Base-by-base conservation (phyloP, 1,140 invertebrate genomes). In the Drosophila pectinifera region DNA sequence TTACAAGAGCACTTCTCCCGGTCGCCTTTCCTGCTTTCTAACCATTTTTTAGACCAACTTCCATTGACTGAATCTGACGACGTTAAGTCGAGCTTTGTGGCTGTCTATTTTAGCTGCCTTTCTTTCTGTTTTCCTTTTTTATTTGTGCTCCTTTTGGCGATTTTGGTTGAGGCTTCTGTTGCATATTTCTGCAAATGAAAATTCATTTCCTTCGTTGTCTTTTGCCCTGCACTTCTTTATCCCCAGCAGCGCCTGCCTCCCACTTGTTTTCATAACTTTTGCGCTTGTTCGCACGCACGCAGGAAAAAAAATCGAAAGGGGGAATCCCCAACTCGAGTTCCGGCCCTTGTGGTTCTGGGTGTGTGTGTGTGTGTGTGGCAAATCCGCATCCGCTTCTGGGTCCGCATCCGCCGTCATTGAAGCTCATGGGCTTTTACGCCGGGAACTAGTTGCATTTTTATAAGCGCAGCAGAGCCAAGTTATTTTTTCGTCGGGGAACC, bases 391-490 rank as follows among this genome's bases (percentile, higher is more conserved):
- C 57, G 55, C 63, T 65, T 46, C 26, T 57, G 56, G 28, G 74
- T 63, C 54, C 72, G 10, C 73, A 76, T 65, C 59, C 59, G 34
- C 59, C 64, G 74, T 46, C 70, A 62, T 53, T 51, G 61, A 59
- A 36, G 46, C 58, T 61, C 75, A 48, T 61, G 69, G 69, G 62
- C 48, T 81, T 78, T 78, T 78, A 79, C 51, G 80, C 63, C 54
- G 63, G 68, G 72, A 83, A 86, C 83, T 83, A 86, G 83, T 86
- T 86, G 83, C 83, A 86, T 86, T 86, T 86, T 86, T 86, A 86
- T 81, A 85, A 80, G 72, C 76, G 81, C 73, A 73, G 62, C 42
- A 46, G 43, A 64, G 64, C 65, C 70, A 18, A 36, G 42, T 63
- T 73, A 61, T 70, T 49, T 68, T 49, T 75, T 73, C 0, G 8